Conservation (phyloP, 2,888 invertebrate genomes). For the Bombyx huttoni region DNA sequence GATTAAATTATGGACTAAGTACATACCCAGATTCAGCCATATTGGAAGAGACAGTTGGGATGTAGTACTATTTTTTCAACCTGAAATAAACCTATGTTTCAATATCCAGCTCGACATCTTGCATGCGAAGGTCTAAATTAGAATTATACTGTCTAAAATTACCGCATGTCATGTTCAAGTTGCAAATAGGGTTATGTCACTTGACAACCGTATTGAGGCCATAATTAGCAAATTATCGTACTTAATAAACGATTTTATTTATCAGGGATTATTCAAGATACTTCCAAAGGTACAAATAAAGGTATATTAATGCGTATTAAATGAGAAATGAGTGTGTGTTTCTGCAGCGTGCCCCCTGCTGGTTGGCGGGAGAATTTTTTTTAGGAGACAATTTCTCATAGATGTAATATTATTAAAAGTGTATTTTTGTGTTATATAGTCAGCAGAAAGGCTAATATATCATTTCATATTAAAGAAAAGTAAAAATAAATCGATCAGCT, state of each 20-base stretch:
- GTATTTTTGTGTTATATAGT: constrained; percentile 23
- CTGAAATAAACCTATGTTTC: constrained; percentile 37
- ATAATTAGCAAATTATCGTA: constrained; percentile 32
- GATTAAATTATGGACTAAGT: constrained; percentile 20
- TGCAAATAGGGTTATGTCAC: constrained; percentile 71
- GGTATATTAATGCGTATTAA: constrained; percentile 21
- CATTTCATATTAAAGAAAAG: constrained; percentile 24
- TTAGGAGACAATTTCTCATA: constrained; percentile 31
- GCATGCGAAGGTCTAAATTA: constrained; percentile 23
- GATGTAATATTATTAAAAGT: constrained; percentile 16
- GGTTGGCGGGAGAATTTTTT: constrained; percentile 65
- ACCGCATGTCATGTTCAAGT: constrained; percentile 68
- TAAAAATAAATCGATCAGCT: constrained; percentile 45
- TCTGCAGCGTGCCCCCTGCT: constrained; percentile 64
- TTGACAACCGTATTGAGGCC: constrained; percentile 55
- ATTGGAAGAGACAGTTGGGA: constrained; percentile 33
- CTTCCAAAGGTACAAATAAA: constrained; percentile 12
- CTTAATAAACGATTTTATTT: constrained; percentile 18
- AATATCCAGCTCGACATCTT: constrained; percentile 15
- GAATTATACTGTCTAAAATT: constrained; percentile 41
- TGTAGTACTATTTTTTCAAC: constrained; percentile 29
- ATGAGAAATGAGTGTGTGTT: constrained; percentile 24
- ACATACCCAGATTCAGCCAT: constrained; percentile 67
- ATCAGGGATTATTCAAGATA: constrained; percentile 17
- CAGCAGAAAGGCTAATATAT: constrained; percentile 31